Evolutionary conservation across 1,140 invertebrate genomes (phyloP).

Genomic region (Xylocopa sonorina): DNA sequence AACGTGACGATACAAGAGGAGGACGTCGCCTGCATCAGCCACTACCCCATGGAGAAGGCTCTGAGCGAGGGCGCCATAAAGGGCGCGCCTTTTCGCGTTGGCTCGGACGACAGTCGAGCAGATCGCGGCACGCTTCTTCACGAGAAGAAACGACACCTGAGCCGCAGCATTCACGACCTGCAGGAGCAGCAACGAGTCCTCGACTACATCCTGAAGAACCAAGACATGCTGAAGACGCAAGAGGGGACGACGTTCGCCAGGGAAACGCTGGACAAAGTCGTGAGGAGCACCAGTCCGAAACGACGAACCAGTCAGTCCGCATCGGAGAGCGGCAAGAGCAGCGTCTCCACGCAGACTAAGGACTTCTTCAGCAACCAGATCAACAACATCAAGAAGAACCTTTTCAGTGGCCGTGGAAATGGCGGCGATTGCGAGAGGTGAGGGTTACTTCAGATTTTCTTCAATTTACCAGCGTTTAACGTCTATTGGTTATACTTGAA

Average conservation of each 20-base stretch:
- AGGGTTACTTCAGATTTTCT: background rate
- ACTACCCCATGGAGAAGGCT: constrained; percentile 75
- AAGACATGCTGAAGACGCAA: constrained; percentile 67
- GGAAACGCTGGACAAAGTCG: constrained; percentile 59
- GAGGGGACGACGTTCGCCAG: constrained; percentile 60
- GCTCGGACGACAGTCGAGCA: background rate
- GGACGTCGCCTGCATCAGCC: constrained; percentile 41
- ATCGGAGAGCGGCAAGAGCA: constrained; percentile 36
- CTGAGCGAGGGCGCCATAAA: constrained; percentile 74
- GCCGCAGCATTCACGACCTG: constrained; percentile 74
- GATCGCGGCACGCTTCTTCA: constrained; percentile 43
- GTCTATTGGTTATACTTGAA: too few relatives aligned
- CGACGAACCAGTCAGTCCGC: constrained; percentile 10
- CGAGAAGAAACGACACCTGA: constrained; percentile 70
- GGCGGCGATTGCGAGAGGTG: constrained; percentile 37
- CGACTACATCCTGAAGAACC: constrained; percentile 73
- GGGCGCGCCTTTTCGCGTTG: constrained; percentile 15
- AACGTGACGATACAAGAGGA: constrained; percentile 72
- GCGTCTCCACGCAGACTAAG: constrained; percentile 23
- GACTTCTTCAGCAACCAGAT: constrained; percentile 29
- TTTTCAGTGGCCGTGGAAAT: background rate
- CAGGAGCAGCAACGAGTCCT: constrained; percentile 71
- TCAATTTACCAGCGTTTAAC: too few relatives aligned
- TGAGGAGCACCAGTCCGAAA: constrained; percentile 17
- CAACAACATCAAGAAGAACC: constrained; percentile 37